These are phyloP conservation scores for Sphyrna mokarran DNA, from an alignment of 2,113 vertebrate species.

Conservation along the genomic window DNA sequence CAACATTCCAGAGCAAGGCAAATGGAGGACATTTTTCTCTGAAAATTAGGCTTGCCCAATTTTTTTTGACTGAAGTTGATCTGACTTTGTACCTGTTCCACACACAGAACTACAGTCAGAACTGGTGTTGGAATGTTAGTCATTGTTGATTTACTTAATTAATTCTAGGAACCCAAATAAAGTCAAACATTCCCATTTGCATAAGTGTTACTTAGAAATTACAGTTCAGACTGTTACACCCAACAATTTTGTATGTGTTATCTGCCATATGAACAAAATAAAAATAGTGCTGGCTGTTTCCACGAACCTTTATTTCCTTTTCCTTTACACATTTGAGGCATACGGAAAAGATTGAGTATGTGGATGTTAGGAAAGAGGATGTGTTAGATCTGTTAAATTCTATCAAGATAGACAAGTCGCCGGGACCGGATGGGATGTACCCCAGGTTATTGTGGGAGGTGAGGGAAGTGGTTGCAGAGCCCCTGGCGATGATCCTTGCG, in stretches of 20 bases:
- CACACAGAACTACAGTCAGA: not conserved
- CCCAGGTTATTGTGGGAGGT: no score
- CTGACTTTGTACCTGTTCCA: not conserved
- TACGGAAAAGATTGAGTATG: no score
- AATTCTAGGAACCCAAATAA: not conserved
- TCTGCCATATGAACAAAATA: not conserved
- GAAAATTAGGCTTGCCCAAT: not conserved
- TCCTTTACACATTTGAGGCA: not conserved
- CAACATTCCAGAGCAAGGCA: not conserved
- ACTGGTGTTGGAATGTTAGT: not conserved
- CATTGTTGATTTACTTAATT: not conserved
- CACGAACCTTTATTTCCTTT: not conserved
- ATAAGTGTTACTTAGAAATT: not conserved
- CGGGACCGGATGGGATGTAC: no score
- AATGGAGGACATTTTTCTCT: not conserved
- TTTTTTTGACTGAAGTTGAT: not conserved
- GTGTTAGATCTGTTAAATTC: no score
- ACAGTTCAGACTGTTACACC: not conserved
- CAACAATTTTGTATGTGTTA: not conserved
- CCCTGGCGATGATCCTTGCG: no score
- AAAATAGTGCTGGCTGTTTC: not conserved
- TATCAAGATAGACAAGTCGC: no score
- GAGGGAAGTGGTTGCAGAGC: no score
- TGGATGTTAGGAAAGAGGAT: no score
- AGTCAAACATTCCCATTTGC: not conserved